phyloP scores from a whole-genome alignment of 2,888 invertebrate species.

The Gastracanthus pulcherrimus region DNA sequence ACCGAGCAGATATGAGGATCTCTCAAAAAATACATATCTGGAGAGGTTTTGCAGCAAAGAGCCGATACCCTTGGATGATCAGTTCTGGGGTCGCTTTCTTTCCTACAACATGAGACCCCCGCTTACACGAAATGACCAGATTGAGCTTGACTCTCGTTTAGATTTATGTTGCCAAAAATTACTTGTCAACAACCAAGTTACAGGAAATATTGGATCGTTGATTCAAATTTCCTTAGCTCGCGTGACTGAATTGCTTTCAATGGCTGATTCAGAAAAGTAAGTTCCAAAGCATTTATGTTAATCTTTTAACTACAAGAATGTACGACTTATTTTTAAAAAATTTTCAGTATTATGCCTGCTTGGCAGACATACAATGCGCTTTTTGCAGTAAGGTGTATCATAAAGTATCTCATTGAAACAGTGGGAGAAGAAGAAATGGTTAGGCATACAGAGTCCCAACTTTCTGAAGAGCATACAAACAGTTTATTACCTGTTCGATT shows the following conservation, averaged over 20 bases:
- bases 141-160: conserved; percentile 86
- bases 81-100: conserved; percentile 96
- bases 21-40: conserved; percentile 89
- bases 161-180: conserved; percentile 87
- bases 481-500: conserved; percentile 76
- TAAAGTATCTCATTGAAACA: conserved; percentile 94
- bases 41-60: conserved; percentile 88
- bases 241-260: conserved; percentile 89
- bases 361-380: conserved; percentile 98
- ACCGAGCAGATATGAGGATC: conserved; percentile 88
- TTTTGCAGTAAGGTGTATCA: conserved; percentile 90
- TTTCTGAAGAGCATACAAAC: conserved; percentile 70
- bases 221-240: conserved; percentile 91
- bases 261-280: conserved; percentile 94
- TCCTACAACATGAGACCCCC: conserved; percentile 94
- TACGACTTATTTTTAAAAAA: conserved; percentile 39
- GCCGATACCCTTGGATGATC: conserved; percentile 90
- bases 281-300: conserved; percentile 67
- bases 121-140: conserved; percentile 83
- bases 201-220: conserved; percentile 94
- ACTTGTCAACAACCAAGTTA: conserved; percentile 90
- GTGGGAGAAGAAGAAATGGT: conserved; percentile 93
- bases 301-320: background rate
- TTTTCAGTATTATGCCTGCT: conserved; percentile 85
- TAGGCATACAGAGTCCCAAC: conserved; percentile 86